phyloP scores from a whole-genome alignment of 1,140 invertebrate genomes.

The Tetragnatha versicolor region DNA sequence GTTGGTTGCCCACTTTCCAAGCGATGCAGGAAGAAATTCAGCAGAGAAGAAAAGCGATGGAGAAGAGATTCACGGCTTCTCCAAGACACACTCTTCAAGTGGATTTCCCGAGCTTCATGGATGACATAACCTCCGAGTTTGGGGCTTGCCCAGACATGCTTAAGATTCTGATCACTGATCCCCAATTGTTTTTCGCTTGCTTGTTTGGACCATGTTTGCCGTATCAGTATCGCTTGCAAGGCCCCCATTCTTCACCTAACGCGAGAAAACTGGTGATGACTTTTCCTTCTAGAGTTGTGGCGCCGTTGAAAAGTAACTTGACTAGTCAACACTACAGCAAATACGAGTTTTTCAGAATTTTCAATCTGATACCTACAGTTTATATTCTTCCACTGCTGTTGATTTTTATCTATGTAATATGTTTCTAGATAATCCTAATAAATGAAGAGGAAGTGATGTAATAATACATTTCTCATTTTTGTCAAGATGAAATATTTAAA shows the following conservation, averaged over 20 bases:
- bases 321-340: not conserved
- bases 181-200: constrained; percentile 60
- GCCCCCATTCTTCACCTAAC: constrained; percentile 63
- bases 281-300: not conserved
- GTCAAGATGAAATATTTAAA: no score
- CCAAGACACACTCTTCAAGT: constrained; percentile 66
- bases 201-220: constrained; percentile 62
- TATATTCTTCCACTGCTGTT: not conserved
- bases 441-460: no score
- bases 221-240: constrained; percentile 65
- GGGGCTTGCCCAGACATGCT: constrained; percentile 62
- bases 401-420: no score
- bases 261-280: constrained; percentile 62
- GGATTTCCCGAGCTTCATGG: constrained; percentile 62
- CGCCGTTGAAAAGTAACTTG: not conserved
- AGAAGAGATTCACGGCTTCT: constrained; percentile 59
- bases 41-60: constrained; percentile 58
- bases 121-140: constrained; percentile 61
- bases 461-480: no score
- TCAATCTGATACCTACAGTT: not conserved
- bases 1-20: constrained; percentile 56
- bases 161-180: constrained; percentile 62
- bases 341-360: not conserved
- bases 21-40: constrained; percentile 63
- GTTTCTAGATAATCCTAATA: no score